Base-by-base conservation (phyloP, 2,797 vertebrate species). In the Myotis pilosus region DNA sequence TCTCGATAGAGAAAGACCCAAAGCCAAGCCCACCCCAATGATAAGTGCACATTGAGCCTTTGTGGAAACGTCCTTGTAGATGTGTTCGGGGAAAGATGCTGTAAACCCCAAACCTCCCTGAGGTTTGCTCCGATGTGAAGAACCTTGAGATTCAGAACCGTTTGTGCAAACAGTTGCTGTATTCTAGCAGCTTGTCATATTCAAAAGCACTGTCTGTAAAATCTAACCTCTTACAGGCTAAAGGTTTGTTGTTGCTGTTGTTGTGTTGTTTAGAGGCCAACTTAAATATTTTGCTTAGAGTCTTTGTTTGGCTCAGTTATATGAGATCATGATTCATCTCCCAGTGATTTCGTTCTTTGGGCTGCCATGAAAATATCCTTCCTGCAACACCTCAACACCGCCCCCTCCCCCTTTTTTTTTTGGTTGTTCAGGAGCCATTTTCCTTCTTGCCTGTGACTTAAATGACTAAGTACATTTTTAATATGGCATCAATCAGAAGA, bases 351-450 rank as follows among this genome's bases (percentile, higher is more conserved):
- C 4, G 11, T 94, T 95, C 95, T 97, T 92, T 86, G 93, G 96
- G 91, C 41, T 93, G 97, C 97, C 95, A 92, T 82, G 85, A 97
- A 97, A 97, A 96, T 96, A 93, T 81, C 96, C 96, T 97, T 97
- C 93, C 95, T 97, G 97, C 96, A 98, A 96, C 81, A 96, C 68
- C 60, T 62, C 60, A 62, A 62, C 28, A 15, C 60, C 28, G 2
- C 25, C 13, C 60, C 62, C 82, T 53, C 91, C 64, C 82, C 71
- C 66, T 41, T 78, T 91, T 92, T 82, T 92, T 82, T 36, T 96
- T 85, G 96, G 87, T 96, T 98, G 95, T 96, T 97, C 57, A 94
- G 98, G 80, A 98, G 98, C 98, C 98, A 98, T 98, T 98, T 98
- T 98, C 97, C 96, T 98, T 98, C 96, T 96, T 95, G 96, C 94